A percentile compares a stretch with the other conserved stretches of the same genome.
phyloP scores from a whole-genome alignment of 1,140 invertebrate genomes.

The Aphaenogaster ashmeadi region DNA sequence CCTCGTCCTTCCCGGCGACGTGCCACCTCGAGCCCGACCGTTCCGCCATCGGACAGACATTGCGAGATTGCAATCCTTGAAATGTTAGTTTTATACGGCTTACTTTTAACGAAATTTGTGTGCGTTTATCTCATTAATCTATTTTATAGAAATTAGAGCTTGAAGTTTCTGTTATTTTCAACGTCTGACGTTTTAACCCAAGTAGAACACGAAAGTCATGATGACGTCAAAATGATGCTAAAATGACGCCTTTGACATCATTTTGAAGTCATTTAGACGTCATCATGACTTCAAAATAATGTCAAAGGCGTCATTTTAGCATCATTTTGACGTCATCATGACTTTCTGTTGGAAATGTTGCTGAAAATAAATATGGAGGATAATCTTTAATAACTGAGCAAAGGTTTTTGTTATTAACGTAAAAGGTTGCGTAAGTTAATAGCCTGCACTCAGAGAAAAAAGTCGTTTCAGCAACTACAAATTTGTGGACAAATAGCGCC shows the following conservation, averaged over 20 bases:
- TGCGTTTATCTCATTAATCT: not conserved
- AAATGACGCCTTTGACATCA: too few species aligned
- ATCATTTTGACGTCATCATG: too few species aligned
- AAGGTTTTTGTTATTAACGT: not conserved
- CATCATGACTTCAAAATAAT: too few species aligned
- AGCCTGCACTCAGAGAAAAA: too few species aligned
- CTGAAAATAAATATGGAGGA: not conserved
- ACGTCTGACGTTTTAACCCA: not conserved
- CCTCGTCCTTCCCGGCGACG: constrained; percentile 64
- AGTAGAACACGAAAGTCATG: too few species aligned
- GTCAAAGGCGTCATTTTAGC: too few species aligned
- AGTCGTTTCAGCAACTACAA: too few species aligned
- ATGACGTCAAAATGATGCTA: too few species aligned
- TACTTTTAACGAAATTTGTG: constrained; percentile 4
- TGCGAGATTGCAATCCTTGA: constrained; percentile 30
- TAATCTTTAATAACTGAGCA: not conserved
- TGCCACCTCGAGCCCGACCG: constrained; percentile 21
- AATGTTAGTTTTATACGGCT: not conserved
- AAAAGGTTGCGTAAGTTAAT: not conserved
- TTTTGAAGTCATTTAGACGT: too few species aligned
- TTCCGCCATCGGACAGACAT: constrained; percentile 33
- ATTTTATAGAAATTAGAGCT: not conserved
- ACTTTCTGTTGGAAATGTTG: not conserved
- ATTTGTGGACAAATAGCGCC: too few species aligned
- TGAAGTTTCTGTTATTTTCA: not conserved